Percentiles rank a stretch among this genome's conserved stretches.
phyloP scores from a whole-genome alignment of 2,113 vertebrate genomes.

The Aix galericulata region DNA sequence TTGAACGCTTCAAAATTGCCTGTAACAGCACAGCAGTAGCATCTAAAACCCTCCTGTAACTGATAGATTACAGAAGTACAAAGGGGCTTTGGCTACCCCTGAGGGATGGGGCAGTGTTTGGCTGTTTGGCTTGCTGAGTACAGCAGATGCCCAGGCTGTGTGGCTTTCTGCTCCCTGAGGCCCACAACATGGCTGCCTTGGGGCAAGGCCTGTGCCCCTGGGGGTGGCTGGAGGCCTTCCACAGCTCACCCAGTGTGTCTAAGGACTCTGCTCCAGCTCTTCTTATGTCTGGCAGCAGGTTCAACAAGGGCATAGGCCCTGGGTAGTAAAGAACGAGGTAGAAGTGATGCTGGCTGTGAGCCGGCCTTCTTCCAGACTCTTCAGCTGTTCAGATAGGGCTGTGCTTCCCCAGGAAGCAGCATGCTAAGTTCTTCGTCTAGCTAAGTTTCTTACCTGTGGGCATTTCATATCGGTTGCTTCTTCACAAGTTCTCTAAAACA shows the following conservation, averaged over 20 bases:
- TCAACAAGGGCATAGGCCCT: background rate
- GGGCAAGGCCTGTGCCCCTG: background rate
- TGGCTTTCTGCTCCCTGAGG: background rate
- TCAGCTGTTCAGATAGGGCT: background rate
- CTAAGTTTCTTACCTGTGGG: background rate
- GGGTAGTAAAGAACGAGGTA: background rate
- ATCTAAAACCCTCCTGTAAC: background rate
- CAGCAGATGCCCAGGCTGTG: background rate
- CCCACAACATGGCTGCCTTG: background rate
- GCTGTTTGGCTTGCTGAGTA: background rate
- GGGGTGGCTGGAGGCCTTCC: background rate
- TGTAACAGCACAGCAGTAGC: background rate
- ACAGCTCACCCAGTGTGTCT: fast-evolving
- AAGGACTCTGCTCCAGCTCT: background rate
- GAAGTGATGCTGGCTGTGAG: background rate
- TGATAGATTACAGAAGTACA: background rate
- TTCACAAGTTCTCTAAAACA: background rate
- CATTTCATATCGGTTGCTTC: background rate
- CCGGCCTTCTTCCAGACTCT: background rate
- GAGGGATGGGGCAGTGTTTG: fast-evolving
- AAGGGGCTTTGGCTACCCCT: background rate
- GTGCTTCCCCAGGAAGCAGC: background rate
- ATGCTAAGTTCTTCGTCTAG: background rate
- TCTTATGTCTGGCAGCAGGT: background rate
- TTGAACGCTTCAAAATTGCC: background rate